Base-by-base conservation (phyloP, 2,797 vertebrate species). In the Microcaecilia unicolor region DNA sequence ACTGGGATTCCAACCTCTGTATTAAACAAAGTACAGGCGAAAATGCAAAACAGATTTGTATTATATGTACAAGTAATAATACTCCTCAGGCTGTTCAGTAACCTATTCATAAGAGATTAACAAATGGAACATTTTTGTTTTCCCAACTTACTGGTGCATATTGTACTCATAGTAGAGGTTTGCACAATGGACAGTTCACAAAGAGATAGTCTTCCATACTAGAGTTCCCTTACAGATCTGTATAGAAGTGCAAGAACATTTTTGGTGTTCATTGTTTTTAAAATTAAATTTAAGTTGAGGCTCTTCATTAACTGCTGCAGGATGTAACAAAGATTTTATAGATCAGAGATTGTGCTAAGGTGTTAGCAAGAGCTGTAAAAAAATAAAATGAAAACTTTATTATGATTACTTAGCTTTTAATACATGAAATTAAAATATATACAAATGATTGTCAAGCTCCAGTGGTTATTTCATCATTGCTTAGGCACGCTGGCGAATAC, bases 241-340 rank as follows among this genome's bases (percentile, higher is more conserved):
- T 16, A 47, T 33, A 51, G 15, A 8, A 47, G 43, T 2, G 4
- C 10, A 34, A 48, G 11, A 22, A 30, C 28, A 13, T 6, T 0
- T 52, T 44, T 64, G n/a, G n/a, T n/a, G n/a, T n/a, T n/a, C n/a
- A n/a, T 57, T 45, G 53, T 46, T 53, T 49, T 36, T 33, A 23
- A 36, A 41, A 33, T 39, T 37, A 48, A 37, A 41, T 7, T 30
- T 29, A 11, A 28, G 42, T 6, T 23, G 41, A 40, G 31, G 45
- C 28, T 16, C 22, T 76, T 78, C 76, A 74, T 74, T 73, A 34
- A 64, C 27, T 13, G 54, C 31, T 32, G 37, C 45, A 64, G 42
- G 62, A 57, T 62, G 30, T 47, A 32, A 38, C 51, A 60, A n/a
- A n/a, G 8, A 18, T 22, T 25, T 19, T 34, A 41, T 30, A 55